Conservation (phyloP, 2,113 vertebrate genomes). For the Malurus elegans region DNA sequence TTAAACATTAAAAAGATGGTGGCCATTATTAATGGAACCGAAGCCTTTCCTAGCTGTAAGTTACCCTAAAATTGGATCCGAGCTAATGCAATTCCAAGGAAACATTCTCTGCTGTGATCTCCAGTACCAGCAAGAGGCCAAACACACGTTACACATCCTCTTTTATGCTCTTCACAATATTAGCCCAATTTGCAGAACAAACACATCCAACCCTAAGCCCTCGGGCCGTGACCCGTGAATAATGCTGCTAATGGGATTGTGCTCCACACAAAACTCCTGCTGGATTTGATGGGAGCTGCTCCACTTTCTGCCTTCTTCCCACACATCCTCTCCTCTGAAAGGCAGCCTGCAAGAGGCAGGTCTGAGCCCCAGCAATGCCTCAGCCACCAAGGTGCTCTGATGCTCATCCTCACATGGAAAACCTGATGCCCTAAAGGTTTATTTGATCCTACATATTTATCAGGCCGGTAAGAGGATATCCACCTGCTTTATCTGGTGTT, state of each 20-base stretch:
- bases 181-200: slow-evolving; percentile 13
- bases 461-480: not conserved
- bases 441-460: not conserved
- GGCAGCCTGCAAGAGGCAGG: not conserved
- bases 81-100: not conserved
- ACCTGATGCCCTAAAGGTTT: not conserved
- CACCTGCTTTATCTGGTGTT: not conserved
- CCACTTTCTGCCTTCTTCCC: accelerated
- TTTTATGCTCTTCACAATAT: not conserved
- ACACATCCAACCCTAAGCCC: not conserved
- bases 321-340: not conserved
- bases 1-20: not conserved
- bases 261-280: not conserved
- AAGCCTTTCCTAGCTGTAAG: not conserved
- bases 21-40: not conserved
- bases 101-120: not conserved
- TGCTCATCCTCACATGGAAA: not conserved
- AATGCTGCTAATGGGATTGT: not conserved
- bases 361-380: not conserved
- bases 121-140: not conserved
- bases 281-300: not conserved
- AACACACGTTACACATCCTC: not conserved
- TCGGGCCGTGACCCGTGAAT: not conserved
- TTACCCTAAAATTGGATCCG: not conserved
- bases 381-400: not conserved